These are phyloP conservation scores for Stenurella melanura DNA, from an alignment of 2,888 invertebrate genomes.

Conservation along the genomic window DNA sequence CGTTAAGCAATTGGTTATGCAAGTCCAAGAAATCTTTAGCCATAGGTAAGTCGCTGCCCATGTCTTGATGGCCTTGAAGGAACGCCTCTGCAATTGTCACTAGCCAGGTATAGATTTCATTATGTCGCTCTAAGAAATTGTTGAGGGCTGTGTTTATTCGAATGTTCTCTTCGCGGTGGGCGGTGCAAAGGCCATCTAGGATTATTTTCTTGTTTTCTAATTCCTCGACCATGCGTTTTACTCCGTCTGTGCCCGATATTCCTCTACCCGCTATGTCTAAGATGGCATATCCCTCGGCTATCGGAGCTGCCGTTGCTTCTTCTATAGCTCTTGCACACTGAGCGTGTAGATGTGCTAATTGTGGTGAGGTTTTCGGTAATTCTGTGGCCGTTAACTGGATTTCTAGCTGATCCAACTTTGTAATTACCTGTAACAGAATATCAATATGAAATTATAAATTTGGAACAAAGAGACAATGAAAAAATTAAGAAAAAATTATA, in stretches of 20 bases:
- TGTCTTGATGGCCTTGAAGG: conserved; percentile 82
- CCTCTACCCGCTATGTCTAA: conserved; percentile 81
- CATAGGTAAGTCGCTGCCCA: conserved; percentile 81
- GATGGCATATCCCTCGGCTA: conserved; percentile 83
- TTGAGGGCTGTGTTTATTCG: conserved; percentile 82
- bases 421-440: conserved; percentile 76
- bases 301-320: conserved; percentile 80
- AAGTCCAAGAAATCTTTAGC: conserved; percentile 84
- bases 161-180: conserved; percentile 81
- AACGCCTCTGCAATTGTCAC: conserved; percentile 83
- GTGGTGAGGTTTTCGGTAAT: conserved; percentile 79
- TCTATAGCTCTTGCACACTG: conserved; percentile 80
- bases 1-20: conserved; percentile 83
- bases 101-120: conserved; percentile 84
- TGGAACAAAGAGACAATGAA: no score
- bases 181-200: conserved; percentile 79
- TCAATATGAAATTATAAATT: no score
- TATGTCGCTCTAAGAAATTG: conserved; percentile 81
- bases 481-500: no score
- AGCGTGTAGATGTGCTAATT: conserved; percentile 81
- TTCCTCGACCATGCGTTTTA: conserved; percentile 81
- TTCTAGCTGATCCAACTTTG: conserved; percentile 84
- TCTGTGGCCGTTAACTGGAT: conserved; percentile 81
- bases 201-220: conserved; percentile 84
- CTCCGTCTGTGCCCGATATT: conserved; percentile 75